A percentile compares a stretch with the other conserved stretches of the same genome.
Evolutionary conservation across 2,113 vertebrate species (phyloP).

Genomic region (Hyperopisus bebe): DNA sequence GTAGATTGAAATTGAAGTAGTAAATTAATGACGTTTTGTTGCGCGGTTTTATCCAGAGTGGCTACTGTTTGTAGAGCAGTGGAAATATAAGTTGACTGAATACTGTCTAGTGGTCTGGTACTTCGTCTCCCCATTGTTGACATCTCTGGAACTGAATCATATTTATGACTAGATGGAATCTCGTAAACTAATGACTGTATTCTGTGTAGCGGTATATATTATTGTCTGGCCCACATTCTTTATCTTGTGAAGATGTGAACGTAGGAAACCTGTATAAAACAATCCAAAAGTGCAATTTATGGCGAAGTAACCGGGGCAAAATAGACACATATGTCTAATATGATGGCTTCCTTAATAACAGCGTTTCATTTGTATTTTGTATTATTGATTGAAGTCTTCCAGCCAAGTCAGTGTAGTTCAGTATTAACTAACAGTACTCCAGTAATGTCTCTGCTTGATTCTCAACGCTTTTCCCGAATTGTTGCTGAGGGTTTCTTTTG

Average conservation of each 20-base stretch:
- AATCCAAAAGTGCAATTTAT: not conserved
- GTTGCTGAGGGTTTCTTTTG: not conserved
- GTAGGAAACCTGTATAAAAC: not conserved
- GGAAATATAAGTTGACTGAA: not conserved
- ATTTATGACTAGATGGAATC: conserved; percentile 1
- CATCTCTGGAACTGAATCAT: not conserved
- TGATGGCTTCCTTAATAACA: not conserved
- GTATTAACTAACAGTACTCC: not conserved
- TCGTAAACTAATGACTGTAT: not conserved
- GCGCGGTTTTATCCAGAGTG: not conserved
- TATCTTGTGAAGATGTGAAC: not conserved
- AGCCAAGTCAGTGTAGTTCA: not conserved
- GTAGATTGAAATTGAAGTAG: not conserved
- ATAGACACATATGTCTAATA: not conserved
- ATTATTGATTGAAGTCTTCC: not conserved
- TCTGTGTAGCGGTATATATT: conserved; percentile 10
- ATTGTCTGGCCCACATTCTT: not conserved
- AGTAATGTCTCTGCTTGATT: not conserved
- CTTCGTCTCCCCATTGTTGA: not conserved
- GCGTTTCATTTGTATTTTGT: not conserved
- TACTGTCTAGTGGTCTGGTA: not conserved
- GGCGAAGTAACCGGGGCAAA: not conserved
- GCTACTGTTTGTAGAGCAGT: not conserved
- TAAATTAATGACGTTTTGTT: conserved; percentile 22
- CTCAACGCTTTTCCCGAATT: not conserved